A percentile compares a stretch with the other conserved stretches of the same genome.
These are phyloP conservation scores for Schizopygopsis malacanthus DNA, from an alignment of 2,797 vertebrate species.

Conservation along the genomic window DNA sequence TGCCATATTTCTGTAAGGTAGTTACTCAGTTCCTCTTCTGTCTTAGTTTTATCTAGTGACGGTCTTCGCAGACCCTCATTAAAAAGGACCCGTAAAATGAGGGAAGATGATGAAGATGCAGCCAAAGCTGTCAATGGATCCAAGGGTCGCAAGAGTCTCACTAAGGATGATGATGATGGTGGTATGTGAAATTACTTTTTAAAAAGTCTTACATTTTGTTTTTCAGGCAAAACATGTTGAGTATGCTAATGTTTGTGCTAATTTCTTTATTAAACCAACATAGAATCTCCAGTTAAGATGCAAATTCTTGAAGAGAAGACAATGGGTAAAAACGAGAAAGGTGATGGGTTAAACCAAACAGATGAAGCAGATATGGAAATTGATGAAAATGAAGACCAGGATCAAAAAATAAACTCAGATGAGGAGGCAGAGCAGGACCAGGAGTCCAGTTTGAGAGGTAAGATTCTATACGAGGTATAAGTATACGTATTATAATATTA, in stretches of 20 bases:
- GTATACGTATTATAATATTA: neutral
- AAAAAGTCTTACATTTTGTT: neutral
- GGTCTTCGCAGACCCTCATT: constrained; percentile 65
- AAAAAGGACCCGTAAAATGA: constrained; percentile 60
- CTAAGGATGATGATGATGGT: constrained; percentile 52
- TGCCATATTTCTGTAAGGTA: neutral
- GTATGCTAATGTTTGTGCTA: neutral
- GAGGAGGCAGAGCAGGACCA: constrained; percentile 39
- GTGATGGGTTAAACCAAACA: constrained; percentile 62
- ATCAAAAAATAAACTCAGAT: constrained; percentile 58
- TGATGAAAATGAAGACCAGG: constrained; percentile 44
- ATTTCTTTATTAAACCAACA: constrained; percentile 14
- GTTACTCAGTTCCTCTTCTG: neutral
- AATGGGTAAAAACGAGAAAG: constrained; percentile 5
- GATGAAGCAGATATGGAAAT: constrained; percentile 66
- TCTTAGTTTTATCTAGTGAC: constrained; percentile 37
- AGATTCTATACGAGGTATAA: constrained; percentile 11
- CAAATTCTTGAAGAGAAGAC: constrained; percentile 25
- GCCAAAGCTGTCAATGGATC: constrained; percentile 61
- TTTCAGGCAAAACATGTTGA: constrained; percentile 39
- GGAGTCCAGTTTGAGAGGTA: neutral
- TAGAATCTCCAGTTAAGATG: constrained; percentile 68
- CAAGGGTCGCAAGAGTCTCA: constrained; percentile 51
- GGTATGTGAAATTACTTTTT: neutral
- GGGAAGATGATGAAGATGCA: neutral